phyloP scores from a whole-genome alignment of 2,797 vertebrate genomes.

The Rallus crepitans region DNA sequence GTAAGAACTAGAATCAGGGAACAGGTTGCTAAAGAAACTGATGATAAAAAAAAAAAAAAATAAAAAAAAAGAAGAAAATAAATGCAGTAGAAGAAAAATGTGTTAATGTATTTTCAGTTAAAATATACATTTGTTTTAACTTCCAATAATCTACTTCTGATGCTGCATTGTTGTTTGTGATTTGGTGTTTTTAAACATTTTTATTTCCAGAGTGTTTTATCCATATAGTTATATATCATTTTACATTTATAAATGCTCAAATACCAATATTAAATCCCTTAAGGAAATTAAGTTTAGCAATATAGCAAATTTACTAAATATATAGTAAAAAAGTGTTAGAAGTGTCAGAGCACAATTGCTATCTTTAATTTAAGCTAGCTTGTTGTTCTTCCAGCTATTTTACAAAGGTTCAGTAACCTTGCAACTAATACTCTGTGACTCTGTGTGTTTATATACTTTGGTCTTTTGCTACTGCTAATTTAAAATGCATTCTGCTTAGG shows the following conservation, averaged over 20 bases:
- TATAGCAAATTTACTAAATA: neutral
- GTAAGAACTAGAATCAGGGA: neutral
- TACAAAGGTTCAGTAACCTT: neutral
- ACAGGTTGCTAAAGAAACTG: neutral
- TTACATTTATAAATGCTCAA: neutral
- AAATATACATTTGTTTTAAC: neutral
- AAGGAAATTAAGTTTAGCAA: neutral
- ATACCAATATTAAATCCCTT: neutral
- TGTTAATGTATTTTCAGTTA: neutral
- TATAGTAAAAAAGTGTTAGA: neutral
- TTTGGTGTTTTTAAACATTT: neutral
- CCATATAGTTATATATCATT: neutral
- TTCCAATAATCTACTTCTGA: neutral
- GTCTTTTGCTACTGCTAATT: neutral
- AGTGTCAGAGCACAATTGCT: neutral
- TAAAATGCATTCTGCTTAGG: neutral
- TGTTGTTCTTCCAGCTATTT: neutral
- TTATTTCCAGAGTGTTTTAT: neutral
- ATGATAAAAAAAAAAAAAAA: neutral
- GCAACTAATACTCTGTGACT: rapidly evolving
- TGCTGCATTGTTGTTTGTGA: neutral
- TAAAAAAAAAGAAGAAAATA: neutral
- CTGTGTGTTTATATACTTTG: neutral
- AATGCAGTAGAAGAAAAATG: neutral
- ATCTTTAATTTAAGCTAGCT: neutral